Evolutionary conservation across 2,888 invertebrate species (phyloP), one percentile per base, ranked within the genome.

Genomic region (Pollenia griseotomentosa): DNA sequence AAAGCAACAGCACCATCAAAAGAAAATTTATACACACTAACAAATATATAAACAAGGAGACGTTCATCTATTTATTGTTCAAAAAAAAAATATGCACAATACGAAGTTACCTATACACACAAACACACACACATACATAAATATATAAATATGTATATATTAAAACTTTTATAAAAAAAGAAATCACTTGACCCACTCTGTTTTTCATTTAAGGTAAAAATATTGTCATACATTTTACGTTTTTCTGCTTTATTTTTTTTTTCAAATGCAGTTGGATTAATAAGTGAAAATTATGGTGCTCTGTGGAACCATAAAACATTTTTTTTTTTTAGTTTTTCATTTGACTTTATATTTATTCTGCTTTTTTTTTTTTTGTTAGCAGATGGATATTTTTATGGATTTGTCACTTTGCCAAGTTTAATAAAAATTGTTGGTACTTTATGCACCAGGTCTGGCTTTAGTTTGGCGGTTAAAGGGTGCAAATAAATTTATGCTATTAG

Each of bases 261-360:
- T 87, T 19, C 63, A 74, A 74, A 78, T 87, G 87, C 87, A 74
- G 87, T 85, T 84, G 88, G 88, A 88, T 89, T 89, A 88, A 88
- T 89, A 89, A 88, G 86, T 88, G 85, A 84, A 88, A 89, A 88
- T 89, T 88, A 89, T 89, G 86, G 81, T 86, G 88, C 89, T 88
- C 89, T 65, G 68, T 83, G 87, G 89, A 85, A 83, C 83, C 87
- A 89, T 89, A 89, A 89, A 88, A 87, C 85, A 88, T 85, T 86
- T 88, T 68, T 79, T 74, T 82, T 83, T 71, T 84, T 77, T 46
- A 70, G 66, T 78, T 70, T 70, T 63, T 46, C 57, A 63, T 65
- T 59, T 81, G 68, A 59, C 63, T 73, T 78, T 74, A n/a, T 63
- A 51, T 53, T 63, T 81, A 40, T 77, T 71, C 74, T 9, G 14